Evolutionary conservation across 1,140 invertebrate genomes (phyloP), one percentile per base, ranked within the genome.

Genomic region (Pseudoatta argentina): DNA sequence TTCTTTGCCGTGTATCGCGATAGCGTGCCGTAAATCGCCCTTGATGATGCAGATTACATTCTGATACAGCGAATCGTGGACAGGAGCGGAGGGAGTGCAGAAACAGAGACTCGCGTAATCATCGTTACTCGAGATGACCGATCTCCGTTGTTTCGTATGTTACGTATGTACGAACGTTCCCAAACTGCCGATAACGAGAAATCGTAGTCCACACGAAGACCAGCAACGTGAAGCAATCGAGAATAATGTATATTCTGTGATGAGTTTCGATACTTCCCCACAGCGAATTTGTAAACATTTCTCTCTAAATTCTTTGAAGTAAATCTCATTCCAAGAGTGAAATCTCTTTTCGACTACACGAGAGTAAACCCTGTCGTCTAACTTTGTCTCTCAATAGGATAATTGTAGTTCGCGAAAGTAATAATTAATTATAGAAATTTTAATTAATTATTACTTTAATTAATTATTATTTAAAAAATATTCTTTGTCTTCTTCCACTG

Each of bases 41-140:
- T 27, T 44, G 34, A 73, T 59, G 81, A 77, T 53, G 61, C 51
- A 78, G 61, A 85, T 78, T 85, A 73, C 82, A 44, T 66, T 78
- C 18, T 4, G 61, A 85, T 53, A 78, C 73, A 85, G 30, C 27
- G 44, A 85, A 14, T 63, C 39, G 3, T 7, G 39, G 6, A 53
- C 1, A 39, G 18, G 18, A 2, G 39, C 18, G 59, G 16, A 14
- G 48, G 6, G 6, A 4, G 18, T 27, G 24, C 30, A 18, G 48
- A 24, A 12, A 12, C 64, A n/a, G 16, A n/a, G 24, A 51, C 27
- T 77, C 82, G 61, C 24, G 63, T 55, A 64, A 85, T 78, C 73
- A 44, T 39, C n/a, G 72, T 48, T 30, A 72, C n/a, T 21, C 72
- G 71, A 64, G 44, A 76, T 85, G 61, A 55, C 59, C 59, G 71